These are phyloP conservation scores for Neoascia interrupta DNA, from an alignment of 2,888 invertebrate species.

Conservation along the genomic window DNA sequence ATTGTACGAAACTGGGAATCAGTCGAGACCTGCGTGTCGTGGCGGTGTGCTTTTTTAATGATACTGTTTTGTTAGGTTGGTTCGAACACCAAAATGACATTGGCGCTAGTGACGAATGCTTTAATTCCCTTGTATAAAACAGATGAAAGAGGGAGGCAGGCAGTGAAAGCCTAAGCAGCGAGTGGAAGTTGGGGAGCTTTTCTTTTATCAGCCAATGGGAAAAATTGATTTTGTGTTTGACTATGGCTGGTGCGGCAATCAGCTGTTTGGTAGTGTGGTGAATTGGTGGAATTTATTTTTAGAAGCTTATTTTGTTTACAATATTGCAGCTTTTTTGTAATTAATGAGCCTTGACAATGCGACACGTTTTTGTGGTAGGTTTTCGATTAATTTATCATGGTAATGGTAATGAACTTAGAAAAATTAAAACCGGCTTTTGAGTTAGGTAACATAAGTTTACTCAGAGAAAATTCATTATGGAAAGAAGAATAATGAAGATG, in stretches of 20 bases:
- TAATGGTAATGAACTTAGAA: neutral
- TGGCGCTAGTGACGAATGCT: slow-evolving; percentile 27
- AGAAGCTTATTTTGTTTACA: neutral
- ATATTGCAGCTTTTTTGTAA: neutral
- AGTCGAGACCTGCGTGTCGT: slow-evolving; percentile 59
- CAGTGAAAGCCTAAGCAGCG: neutral
- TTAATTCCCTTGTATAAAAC: neutral
- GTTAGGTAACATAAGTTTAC: too few relatives aligned
- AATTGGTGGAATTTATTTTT: neutral
- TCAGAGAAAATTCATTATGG: too few relatives aligned
- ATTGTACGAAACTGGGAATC: slow-evolving; percentile 10
- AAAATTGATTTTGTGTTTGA: slow-evolving; percentile 8
- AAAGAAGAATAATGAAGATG: too few relatives aligned
- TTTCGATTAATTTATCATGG: too few relatives aligned
- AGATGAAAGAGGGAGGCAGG: neutral
- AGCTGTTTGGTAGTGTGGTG: slow-evolving; percentile 39
- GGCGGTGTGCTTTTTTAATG: slow-evolving; percentile 51
- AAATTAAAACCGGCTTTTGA: too few relatives aligned
- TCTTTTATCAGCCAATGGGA: slow-evolving; percentile 5
- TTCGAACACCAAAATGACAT: slow-evolving; percentile 27
- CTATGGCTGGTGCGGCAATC: neutral
- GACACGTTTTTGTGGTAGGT: neutral
- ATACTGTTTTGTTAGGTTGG: slow-evolving; percentile 39
- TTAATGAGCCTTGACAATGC: slow-evolving; percentile 4
- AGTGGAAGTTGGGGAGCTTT: slow-evolving; percentile 21